Evolutionary conservation across 1,140 invertebrate genomes (phyloP), one percentile per base, ranked within the genome.

Genomic region (Lucilia cuprina): DNA sequence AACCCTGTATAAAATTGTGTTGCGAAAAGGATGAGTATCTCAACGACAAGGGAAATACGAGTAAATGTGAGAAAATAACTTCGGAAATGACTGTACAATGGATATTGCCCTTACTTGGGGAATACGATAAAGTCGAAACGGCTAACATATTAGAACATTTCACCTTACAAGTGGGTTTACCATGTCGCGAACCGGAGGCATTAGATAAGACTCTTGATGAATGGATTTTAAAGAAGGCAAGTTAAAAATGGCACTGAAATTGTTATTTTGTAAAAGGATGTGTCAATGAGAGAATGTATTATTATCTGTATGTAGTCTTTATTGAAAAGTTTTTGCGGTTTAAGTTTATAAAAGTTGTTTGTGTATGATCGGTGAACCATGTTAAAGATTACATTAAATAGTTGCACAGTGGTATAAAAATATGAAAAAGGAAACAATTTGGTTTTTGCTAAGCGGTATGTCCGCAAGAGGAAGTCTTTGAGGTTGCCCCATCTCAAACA

Each of bases 221-320:
- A 17, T 90, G 87, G 86, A 83, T 80, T 4, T 83, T 90, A 10
- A 85, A 85, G 41, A 85, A 90, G 87, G 89, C 90, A 47, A 34
- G 34, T 41, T 55, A 0, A 13, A 30, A 30, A 55, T 1, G 50
- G 50, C 7, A 5, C 10, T 30, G 3, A 30, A 30, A 30, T 30
- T 30, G 25, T 30, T 1, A 30, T 2, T 30, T 30, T 30, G 1
- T 30, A 3, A 30, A 30, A 30, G 25, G 25, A 30, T 30, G 25
- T 3, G 25, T 30, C 25, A 30, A 30, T 30, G 25, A 30, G 25
- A 30, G 25, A 30, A 30, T 30, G 25, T 30, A 30, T 30, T 30
- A 30, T 30, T 30, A 3, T 30, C 25, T 30, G 1, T 30, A 30
- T 30, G 25, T 30, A 3, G 1, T 30, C 1, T 30, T 30, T 30